phyloP scores from a whole-genome alignment of 2,888 invertebrate species.

The Mimumesa dahlbomi region DNA sequence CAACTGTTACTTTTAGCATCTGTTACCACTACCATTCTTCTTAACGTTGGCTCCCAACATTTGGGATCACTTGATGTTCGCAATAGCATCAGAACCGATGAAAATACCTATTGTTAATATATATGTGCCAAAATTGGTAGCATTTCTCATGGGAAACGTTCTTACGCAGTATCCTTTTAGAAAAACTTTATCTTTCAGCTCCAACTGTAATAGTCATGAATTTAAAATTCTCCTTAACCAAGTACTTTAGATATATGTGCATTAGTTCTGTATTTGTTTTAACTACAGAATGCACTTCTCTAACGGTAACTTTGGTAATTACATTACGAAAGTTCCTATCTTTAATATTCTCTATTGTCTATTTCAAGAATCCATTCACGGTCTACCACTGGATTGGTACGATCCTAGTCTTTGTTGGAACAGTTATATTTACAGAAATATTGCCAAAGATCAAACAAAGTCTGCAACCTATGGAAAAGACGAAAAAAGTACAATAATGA shows the following conservation, averaged over 20 bases:
- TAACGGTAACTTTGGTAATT: conserved; percentile 97
- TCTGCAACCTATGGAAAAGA: conserved; percentile 37
- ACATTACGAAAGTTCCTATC: conserved; percentile 98
- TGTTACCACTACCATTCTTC: conserved; percentile 95
- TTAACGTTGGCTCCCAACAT: conserved; percentile 90
- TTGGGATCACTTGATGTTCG: conserved; percentile 87
- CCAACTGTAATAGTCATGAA: too few species aligned
- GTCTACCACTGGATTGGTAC: conserved; percentile 95
- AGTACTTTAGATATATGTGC: conserved; percentile 86
- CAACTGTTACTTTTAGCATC: conserved; percentile 84
- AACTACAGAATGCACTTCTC: conserved; percentile 95
- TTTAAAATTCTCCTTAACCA: too few species aligned
- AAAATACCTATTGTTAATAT: conserved; percentile 84
- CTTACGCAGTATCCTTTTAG: conserved; percentile 90
- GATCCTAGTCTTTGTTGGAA: conserved; percentile 93
- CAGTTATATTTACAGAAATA: conserved; percentile 94
- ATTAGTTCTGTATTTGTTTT: conserved; percentile 97
- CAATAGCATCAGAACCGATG: conserved; percentile 84
- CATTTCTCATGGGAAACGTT: conserved; percentile 90
- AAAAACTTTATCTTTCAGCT: neutral
- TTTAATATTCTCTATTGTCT: conserved; percentile 95
- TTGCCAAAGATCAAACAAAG: conserved; percentile 81
- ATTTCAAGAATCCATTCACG: conserved; percentile 97
- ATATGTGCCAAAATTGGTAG: conserved; percentile 87
- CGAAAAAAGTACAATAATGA: conserved; percentile 63